Evolutionary conservation across 2,113 vertebrate species (phyloP).

Genomic region (Microcebus griseorufus): DNA sequence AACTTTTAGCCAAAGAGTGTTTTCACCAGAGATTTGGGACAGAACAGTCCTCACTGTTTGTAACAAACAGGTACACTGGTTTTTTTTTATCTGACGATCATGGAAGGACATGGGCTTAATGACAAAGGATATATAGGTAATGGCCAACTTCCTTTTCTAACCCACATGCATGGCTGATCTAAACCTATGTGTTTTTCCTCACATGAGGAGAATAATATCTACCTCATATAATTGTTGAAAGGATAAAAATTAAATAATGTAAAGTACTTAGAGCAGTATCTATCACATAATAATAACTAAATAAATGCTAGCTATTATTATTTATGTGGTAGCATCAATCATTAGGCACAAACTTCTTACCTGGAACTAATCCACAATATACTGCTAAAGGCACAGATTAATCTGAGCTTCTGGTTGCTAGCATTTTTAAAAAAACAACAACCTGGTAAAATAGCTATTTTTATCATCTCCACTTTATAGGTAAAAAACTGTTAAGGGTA

Average conservation of each 20-base stretch:
- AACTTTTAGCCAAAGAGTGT: not conserved
- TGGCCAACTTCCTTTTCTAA: not conserved
- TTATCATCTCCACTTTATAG: not conserved
- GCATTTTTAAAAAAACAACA: not conserved
- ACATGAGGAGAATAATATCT: not conserved
- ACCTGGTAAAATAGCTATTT: not conserved
- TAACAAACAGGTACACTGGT: not conserved
- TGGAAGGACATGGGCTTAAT: not conserved
- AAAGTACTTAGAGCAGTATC: not conserved
- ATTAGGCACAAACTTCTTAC: not conserved
- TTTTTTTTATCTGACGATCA: constrained; percentile 35
- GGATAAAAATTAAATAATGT: not conserved
- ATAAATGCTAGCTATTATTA: not conserved
- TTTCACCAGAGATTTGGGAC: not conserved
- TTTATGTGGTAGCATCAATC: not conserved
- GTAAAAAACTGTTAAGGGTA: not conserved
- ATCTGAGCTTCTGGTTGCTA: not conserved
- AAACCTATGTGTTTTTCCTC: not conserved
- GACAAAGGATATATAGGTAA: not conserved
- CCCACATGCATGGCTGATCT: not conserved
- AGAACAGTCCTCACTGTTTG: not conserved
- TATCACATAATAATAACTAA: not conserved
- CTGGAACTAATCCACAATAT: not conserved
- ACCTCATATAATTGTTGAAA: not conserved
- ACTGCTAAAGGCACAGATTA: not conserved